Base-by-base conservation (phyloP, 2,888 invertebrate genomes). In the Xestobium rufovillosum region DNA sequence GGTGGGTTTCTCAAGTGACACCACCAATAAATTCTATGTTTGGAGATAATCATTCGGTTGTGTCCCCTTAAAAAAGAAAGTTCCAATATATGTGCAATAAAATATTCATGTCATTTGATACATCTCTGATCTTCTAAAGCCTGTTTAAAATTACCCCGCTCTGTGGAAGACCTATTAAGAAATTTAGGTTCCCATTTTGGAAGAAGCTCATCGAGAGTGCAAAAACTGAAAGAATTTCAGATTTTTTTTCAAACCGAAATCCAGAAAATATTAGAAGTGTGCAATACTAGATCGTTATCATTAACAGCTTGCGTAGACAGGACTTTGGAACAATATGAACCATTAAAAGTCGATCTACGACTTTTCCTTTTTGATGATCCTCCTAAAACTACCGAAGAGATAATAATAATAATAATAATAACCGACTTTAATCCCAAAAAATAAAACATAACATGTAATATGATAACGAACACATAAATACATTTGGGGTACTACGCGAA, bases 71-170 rank as follows among this genome's bases (percentile, higher is more conserved):
- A 42, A 43, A 26, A 39, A 31, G 42, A 44, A 26, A 10, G 49
- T 12, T 56, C 56, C 17, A 25, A 46, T 32, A 55, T 60, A 39
- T 48, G 52, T 6, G 49, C 45, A 15, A 39, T 60, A 14, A 59
- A 55, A 41, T 62, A 57, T 39, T 53, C 51, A 15, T 61, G 59
- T 38, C 61, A 59, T 39, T 49, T 55, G 47, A 51, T 55, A 25
- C 51, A 59, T 43, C 44, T 60, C 33, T 47, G 51, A 19, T 43
- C 56, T 31, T 51, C 50, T 4, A 51, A 59, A 42, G 58, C 60
- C 12, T 60, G 59, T 43, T 39, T 57, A 2, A 53, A 52, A 42
- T 41, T 61, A 14, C 61, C 61, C 3, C 34, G 39, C 30, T 36
- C 28, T n/a, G 42, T 52, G n/a, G 51, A 52, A 39, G 48, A 52